Percentiles rank a stretch among this genome's conserved stretches.
Conservation (phyloP, 2,113 vertebrate species). For the Phylloscopus whistleri region DNA sequence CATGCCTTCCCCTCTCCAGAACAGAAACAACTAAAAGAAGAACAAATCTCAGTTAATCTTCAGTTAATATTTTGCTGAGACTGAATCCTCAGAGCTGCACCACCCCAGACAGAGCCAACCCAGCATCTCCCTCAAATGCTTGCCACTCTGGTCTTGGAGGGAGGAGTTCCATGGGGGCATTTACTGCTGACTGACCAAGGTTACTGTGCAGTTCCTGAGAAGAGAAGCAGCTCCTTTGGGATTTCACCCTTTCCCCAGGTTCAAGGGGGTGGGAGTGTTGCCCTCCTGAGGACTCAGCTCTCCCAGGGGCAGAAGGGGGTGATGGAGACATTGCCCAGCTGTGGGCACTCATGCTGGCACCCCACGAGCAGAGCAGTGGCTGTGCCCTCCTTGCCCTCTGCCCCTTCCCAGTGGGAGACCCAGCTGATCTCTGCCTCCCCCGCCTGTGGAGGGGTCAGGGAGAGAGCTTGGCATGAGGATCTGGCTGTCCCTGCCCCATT, state of each 20-base stretch:
- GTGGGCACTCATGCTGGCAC: fast-evolving
- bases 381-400: background rate
- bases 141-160: background rate
- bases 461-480: fast-evolving
- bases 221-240: background rate
- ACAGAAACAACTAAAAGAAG: background rate
- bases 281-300: fast-evolving
- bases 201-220: background rate
- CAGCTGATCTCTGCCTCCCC: background rate
- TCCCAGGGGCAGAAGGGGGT: background rate
- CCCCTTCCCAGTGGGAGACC: fast-evolving
- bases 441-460: fast-evolving
- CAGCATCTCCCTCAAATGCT: background rate
- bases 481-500: background rate
- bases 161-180: background rate
- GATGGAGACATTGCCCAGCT: fast-evolving
- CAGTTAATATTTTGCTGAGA: background rate
- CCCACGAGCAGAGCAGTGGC: fast-evolving
- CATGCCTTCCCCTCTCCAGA: background rate
- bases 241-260: background rate
- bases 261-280: fast-evolving
- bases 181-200: background rate
- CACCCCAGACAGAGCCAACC: background rate
- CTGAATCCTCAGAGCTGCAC: background rate
- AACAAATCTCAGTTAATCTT: background rate